Base-by-base conservation (phyloP, 2,888 invertebrate species). In the Microctonus brassicae region DNA sequence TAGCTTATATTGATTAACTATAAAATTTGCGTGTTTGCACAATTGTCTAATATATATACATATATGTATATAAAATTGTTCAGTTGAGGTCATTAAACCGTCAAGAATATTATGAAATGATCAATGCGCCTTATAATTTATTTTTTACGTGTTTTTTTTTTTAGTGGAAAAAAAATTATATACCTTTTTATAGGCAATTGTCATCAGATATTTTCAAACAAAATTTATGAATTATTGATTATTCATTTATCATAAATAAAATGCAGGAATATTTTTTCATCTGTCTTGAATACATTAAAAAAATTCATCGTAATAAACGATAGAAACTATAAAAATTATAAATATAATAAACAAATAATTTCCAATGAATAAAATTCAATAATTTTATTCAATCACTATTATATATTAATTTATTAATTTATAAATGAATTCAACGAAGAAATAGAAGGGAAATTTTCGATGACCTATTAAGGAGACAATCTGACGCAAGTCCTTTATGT, bases 1-100 rank as follows among this genome's bases (percentile, higher is more conserved):
- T 57, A 57, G 29, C 39, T 57, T 57, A 47, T 47, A 66, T 66
- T 29, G 66, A 66, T 57, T 47, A 24, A 29, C 26, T 36, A 66
- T 39, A 39, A 64, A 47, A 57, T 36, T 66, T 36, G 66, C 66
- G 66, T 66, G 66, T 57, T 66, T 66, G 24, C 39, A 57, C 66
- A 57, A 36, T 29, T 39, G 39, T 39, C 36, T 66, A 22, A 47
- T n/a, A 7, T 47, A 29, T 7, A 29, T 7, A 29, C 3, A 29
- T 29, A 29, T 7, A 29, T 29, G 29, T 3, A 29, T 29, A 57
- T 42, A 13, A 66, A 17, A 22, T 17, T 52, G n/a, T 47, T 17
- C 2, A 52, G 34, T 29, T 64, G 39, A 39, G 66, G 66, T 66
- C 66, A 24, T 66, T 66, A 13, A 39, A 66, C 66, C 17, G 47